Percentiles rank a stretch among this genome's conserved stretches.
Evolutionary conservation across 2,888 invertebrate genomes (phyloP).

Genomic region (Agrenia bidenticulata): DNA sequence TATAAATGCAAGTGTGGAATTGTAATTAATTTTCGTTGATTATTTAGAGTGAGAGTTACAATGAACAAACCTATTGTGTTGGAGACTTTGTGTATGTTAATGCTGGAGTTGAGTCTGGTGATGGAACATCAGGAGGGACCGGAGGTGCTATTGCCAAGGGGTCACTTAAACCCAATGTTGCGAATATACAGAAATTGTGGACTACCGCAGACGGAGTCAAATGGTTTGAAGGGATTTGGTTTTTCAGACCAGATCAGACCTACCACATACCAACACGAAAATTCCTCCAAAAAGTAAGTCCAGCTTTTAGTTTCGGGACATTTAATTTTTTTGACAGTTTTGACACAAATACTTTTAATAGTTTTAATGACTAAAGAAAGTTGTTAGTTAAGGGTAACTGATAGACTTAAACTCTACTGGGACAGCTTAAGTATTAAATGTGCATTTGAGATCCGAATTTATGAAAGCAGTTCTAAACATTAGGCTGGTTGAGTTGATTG

Average conservation of each 20-base stretch:
- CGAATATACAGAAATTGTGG: conserved; percentile 86
- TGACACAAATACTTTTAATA: not conserved
- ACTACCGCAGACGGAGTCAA: conserved; percentile 78
- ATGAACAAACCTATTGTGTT: conserved; percentile 72
- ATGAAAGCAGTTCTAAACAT: too few relatives aligned
- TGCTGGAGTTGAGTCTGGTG: conserved; percentile 54
- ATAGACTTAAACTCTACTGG: too few relatives aligned
- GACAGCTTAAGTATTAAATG: too few relatives aligned
- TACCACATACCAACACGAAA: conserved; percentile 92
- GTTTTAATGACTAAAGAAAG: too few relatives aligned
- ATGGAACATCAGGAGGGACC: conserved; percentile 16
- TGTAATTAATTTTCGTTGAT: not conserved
- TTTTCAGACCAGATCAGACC: conserved; percentile 90
- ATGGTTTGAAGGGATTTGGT: conserved; percentile 89
- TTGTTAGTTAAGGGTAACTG: too few relatives aligned
- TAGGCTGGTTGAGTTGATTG: too few relatives aligned
- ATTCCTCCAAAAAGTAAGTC: conserved; percentile 75
- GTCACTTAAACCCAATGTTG: conserved; percentile 71
- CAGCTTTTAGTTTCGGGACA: too few relatives aligned
- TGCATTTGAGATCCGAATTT: too few relatives aligned
- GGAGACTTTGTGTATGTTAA: conserved; percentile 89
- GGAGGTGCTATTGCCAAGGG: conserved; percentile 24
- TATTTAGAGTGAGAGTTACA: conserved; percentile 63
- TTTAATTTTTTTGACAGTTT: not conserved
- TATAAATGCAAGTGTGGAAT: not conserved